Percentiles rank a stretch among this genome's conserved stretches.
Evolutionary conservation across 1,140 invertebrate genomes (phyloP).

Genomic region (Leptinotarsa texana): DNA sequence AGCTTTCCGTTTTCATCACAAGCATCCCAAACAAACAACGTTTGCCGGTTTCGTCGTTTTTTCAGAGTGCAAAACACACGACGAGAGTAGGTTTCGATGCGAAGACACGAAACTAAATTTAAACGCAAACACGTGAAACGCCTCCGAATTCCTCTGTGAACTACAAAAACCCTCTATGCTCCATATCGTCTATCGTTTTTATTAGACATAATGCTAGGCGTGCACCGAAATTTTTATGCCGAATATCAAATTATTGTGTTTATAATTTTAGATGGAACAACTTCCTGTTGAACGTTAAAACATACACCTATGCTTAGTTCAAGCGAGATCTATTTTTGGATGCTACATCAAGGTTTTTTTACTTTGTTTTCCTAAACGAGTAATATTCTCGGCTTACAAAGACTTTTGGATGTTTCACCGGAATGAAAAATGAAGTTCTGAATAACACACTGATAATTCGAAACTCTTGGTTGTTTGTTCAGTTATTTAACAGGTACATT

Average conservation of each 20-base stretch:
- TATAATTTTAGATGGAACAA: conserved; percentile 19
- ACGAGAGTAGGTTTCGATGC: neutral
- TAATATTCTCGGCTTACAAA: conserved; percentile 1
- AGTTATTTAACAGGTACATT: no score
- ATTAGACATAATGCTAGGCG: no score
- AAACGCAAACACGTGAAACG: conserved; percentile 17
- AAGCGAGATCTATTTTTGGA: neutral
- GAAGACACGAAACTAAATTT: conserved; percentile 17
- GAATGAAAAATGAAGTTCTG: neutral
- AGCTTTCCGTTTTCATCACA: neutral
- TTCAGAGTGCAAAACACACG: neutral
- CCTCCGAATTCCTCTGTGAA: conserved; percentile 10
- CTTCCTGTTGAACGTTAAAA: conserved; percentile 15
- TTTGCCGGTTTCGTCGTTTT: neutral
- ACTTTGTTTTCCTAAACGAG: neutral
- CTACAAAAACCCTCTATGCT: conserved; percentile 12
- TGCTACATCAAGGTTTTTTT: conserved; percentile 5
- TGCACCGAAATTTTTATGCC: neutral
- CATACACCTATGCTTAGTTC: neutral
- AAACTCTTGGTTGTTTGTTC: no score
- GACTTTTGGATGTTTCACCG: neutral
- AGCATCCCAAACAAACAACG: neutral
- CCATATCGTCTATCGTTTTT: neutral
- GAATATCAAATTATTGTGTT: conserved; percentile 18
- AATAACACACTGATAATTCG: no score